Conservation (phyloP, 2,113 vertebrate genomes). For the Vulpes ferrilata region DNA sequence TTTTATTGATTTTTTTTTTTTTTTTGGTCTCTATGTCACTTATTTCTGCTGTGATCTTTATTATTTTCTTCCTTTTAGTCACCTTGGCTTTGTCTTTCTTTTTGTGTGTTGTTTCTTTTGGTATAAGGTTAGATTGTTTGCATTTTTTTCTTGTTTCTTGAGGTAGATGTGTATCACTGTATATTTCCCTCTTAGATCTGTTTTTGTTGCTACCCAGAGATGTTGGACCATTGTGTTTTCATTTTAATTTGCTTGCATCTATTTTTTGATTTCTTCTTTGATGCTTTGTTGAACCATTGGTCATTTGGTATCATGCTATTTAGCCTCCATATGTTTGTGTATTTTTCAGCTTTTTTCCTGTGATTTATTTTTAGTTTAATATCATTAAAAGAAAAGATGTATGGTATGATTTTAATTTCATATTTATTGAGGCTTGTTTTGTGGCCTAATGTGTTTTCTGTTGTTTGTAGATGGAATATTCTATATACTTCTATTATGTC, state of each 20-base stretch:
- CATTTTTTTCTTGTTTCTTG: neutral
- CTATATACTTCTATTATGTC: neutral
- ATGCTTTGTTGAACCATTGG: neutral
- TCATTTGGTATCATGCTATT: neutral
- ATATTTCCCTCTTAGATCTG: neutral
- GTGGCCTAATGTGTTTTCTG: neutral
- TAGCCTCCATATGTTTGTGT: neutral
- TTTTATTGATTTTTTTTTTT: neutral
- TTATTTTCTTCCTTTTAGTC: neutral
- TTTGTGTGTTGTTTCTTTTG: neutral
- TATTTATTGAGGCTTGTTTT: neutral
- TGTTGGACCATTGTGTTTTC: neutral
- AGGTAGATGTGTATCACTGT: neutral
- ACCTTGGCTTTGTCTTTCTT: neutral
- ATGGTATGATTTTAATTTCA: neutral
- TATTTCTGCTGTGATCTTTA: neutral
- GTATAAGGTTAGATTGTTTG: neutral
- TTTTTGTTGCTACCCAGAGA: neutral
- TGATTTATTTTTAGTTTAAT: neutral
- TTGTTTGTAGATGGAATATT: neutral
- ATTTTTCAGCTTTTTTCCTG: neutral
- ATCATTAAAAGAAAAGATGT: neutral
- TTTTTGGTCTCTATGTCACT: neutral
- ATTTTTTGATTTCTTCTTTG: neutral
- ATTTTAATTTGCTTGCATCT: neutral